Base-by-base conservation (phyloP, 2,888 invertebrate genomes). In the Tyria jacobaeae region DNA sequence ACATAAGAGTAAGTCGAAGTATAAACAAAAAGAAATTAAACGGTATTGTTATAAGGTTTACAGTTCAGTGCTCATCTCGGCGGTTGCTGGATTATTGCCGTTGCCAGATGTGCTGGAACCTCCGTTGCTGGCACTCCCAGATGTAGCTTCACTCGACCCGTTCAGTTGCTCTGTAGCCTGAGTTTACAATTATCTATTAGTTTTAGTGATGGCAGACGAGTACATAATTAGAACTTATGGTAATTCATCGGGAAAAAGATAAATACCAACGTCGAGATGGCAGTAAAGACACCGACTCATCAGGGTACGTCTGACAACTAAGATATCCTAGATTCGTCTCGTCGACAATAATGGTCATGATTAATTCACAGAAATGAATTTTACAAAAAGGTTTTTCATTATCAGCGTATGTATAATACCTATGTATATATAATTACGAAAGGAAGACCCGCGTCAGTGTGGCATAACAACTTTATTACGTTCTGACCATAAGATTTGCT, bases 1-100 rank as follows among this genome's bases (percentile, higher is more conserved):
- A 54, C 25, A 54, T 61, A 50, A 54, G 39, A 54, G 49, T 55
- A 64, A 49, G 5, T 60, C 49, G 39, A 54, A 48, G 48, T 49
- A 35, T 47, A 56, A 35, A 15, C 34, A 47, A 64, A 53, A 71
- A 55, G 64, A 61, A 70, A 62, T 66, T 59, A 57, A 60, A 62
- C 49, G 60, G 57, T 54, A 55, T 64, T 59, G 49, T 57, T 58
- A 55, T 24, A 54, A 58, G 59, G 47, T 76, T 94, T 84, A 95
- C 82, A 96, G 94, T 89, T 96, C 96, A 70, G 96, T 96, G 88
- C 96, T 96, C 96, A 96, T 96, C 92, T 96, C 96, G 65, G 95
- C 94, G 39, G 86, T 74, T 53, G 88, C 78, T 50, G 88, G 79
- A 70, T 88, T 87, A 78, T 77, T 81, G 75, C 73, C 70, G 78